Evolutionary conservation across 2,113 vertebrate species (phyloP).

Genomic region (Phainopepla nitens): DNA sequence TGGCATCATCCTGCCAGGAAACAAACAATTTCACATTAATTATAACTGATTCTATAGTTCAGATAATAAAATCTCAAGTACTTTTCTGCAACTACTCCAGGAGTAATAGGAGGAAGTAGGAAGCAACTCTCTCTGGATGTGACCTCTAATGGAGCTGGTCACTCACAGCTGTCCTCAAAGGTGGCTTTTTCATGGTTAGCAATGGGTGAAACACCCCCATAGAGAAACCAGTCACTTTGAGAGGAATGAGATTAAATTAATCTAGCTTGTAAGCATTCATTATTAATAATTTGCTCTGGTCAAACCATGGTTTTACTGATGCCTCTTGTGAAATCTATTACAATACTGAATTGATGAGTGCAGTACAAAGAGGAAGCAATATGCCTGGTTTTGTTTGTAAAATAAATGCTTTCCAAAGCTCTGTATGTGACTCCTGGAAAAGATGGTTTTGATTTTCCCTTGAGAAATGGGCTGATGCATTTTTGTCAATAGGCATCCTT

Average conservation of each 20-base stretch:
- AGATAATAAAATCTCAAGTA: not conserved
- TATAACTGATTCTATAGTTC: not conserved
- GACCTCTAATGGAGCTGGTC: not conserved
- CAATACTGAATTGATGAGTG: not conserved
- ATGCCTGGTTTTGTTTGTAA: not conserved
- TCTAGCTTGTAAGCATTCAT: not conserved
- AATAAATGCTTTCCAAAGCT: slow-evolving; percentile 27
- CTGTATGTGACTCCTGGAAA: not conserved
- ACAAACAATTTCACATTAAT: not conserved
- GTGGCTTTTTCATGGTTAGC: not conserved
- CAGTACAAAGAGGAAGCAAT: not conserved
- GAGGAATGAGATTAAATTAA: not conserved
- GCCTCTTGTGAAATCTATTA: not conserved
- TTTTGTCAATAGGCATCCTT: slow-evolving; percentile 34
- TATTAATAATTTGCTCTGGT: not conserved
- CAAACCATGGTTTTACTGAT: not conserved
- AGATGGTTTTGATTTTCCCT: slow-evolving; percentile 49
- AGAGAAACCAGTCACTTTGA: not conserved
- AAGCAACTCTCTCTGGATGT: not conserved
- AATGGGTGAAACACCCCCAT: not conserved
- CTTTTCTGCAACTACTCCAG: not conserved
- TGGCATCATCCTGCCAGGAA: not conserved
- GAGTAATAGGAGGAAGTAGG: not conserved
- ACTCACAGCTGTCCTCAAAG: not conserved
- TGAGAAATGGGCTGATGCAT: slow-evolving; percentile 30